Conservation (phyloP, 1,140 invertebrate genomes). For the Whitmania pigra region DNA sequence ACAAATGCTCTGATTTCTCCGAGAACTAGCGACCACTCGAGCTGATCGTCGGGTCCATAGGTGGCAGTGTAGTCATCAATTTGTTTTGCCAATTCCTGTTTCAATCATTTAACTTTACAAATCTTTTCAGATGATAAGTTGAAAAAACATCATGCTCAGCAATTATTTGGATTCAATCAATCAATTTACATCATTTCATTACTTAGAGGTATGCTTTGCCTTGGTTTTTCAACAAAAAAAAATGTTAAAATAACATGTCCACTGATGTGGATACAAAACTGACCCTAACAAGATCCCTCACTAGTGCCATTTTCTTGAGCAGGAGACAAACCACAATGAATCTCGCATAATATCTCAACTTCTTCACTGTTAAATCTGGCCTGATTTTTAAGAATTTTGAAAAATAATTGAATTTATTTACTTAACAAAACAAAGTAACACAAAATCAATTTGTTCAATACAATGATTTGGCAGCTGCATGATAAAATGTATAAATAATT, state of each 20-base stretch:
- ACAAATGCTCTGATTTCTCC: constrained; percentile 90
- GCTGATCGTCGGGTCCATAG: constrained; percentile 88
- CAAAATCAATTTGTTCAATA: not conserved
- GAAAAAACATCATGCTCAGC: not conserved
- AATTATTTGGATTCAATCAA: not conserved
- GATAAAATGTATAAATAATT: too few relatives aligned
- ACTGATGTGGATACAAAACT: constrained; percentile 24
- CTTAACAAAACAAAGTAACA: not conserved
- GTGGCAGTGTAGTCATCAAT: constrained; percentile 79
- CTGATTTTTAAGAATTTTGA: constrained; percentile 34
- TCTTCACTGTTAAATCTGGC: constrained; percentile 93
- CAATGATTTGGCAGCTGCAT: too few relatives aligned
- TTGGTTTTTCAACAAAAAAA: too few relatives aligned
- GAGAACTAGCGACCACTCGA: constrained; percentile 85
- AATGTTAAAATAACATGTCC: too few relatives aligned
- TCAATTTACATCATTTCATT: too few relatives aligned
- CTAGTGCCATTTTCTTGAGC: constrained; percentile 83
- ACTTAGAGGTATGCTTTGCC: too few relatives aligned
- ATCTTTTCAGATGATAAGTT: not conserved
- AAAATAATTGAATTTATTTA: not conserved
- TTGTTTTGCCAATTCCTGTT: constrained; percentile 63
- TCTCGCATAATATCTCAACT: constrained; percentile 84
- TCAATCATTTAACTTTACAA: not conserved
- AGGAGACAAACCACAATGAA: constrained; percentile 92
- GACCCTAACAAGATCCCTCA: constrained; percentile 70